A percentile compares a stretch with the other conserved stretches of the same genome.
Conservation (phyloP, 2,797 vertebrate species). For the Columba guinea region DNA sequence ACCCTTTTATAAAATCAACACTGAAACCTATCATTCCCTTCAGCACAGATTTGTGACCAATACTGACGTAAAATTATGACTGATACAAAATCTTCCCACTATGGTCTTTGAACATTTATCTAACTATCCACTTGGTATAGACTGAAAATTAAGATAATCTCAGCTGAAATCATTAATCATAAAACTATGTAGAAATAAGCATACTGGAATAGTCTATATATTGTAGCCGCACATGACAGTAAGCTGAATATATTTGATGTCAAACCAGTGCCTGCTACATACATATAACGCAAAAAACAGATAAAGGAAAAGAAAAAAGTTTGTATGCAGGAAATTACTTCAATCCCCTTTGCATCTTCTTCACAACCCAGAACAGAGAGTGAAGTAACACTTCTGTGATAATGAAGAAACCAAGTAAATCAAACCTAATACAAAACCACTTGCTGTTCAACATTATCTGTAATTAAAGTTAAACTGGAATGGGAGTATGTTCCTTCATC, state of each 20-base stretch:
- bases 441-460: background rate
- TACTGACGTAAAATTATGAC: background rate
- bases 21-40: background rate
- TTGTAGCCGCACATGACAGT: background rate
- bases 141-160: background rate
- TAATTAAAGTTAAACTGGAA: conserved; percentile 51
- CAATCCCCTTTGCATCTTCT: background rate
- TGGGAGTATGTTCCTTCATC: conserved; percentile 9
- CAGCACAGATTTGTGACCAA: background rate
- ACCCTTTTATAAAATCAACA: background rate
- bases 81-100: background rate
- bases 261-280: background rate
- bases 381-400: background rate
- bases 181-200: background rate
- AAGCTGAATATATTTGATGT: background rate
- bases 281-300: background rate
- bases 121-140: background rate
- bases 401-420: conserved; percentile 39
- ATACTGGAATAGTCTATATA: background rate
- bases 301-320: background rate
- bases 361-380: background rate
- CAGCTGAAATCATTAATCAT: background rate
- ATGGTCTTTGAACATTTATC: background rate
- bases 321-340: background rate
- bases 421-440: background rate